These are phyloP conservation scores for Eolophus roseicapilla DNA, from an alignment of 2,113 vertebrate species.

Conservation along the genomic window DNA sequence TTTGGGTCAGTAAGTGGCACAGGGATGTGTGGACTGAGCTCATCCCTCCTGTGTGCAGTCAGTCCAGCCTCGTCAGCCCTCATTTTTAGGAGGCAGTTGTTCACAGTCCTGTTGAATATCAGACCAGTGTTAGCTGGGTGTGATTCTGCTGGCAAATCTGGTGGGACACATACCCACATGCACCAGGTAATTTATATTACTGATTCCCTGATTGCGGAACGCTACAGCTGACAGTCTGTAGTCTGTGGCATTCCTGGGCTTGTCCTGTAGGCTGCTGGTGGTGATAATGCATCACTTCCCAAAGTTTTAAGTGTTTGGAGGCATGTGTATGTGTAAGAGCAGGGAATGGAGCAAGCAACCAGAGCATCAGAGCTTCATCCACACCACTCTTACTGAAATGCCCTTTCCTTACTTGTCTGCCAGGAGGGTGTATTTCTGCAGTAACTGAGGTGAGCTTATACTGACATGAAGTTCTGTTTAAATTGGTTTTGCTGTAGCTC, in stretches of 20 bases:
- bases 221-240: neutral
- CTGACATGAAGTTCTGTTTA: neutral
- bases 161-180: neutral
- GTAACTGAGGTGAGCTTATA: neutral
- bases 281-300: neutral
- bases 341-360: neutral
- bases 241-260: neutral
- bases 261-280: neutral
- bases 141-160: neutral
- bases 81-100: neutral
- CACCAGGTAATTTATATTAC: neutral
- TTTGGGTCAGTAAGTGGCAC: neutral
- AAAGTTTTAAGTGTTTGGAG: neutral
- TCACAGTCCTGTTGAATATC: neutral
- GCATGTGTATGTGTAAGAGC: neutral
- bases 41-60: neutral
- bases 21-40: neutral
- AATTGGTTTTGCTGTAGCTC: neutral
- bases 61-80: neutral
- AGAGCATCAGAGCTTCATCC: neutral
- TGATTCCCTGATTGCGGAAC: neutral
- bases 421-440: neutral
- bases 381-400: rapidly evolving
- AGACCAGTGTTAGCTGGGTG: neutral
- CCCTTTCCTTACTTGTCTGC: neutral